Conservation (phyloP, 2,888 invertebrate species). For the Noctuana brunneofusca region DNA sequence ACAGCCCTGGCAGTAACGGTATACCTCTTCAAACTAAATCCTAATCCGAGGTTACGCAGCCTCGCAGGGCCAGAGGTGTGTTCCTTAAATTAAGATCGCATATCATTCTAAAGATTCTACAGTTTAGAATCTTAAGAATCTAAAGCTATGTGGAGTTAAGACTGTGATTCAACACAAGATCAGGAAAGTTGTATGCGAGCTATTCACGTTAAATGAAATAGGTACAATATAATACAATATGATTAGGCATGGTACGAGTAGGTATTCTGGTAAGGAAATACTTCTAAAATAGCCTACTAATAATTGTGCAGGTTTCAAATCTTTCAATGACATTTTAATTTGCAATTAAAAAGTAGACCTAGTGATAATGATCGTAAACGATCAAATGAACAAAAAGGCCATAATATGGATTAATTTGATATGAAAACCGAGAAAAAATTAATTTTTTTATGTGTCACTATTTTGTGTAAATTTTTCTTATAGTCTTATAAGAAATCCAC, state of each 20-base stretch:
- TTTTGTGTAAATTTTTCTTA: no score
- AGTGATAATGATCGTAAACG: no score
- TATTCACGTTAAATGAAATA: not conserved
- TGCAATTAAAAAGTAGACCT: no score
- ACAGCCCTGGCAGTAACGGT: slow-evolving; percentile 43
- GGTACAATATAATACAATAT: not conserved
- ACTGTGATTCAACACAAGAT: not conserved
- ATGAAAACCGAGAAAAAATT: not conserved
- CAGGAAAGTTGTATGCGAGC: not conserved
- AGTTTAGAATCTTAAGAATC: no score
- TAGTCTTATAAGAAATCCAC: no score
- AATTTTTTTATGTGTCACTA: no score
- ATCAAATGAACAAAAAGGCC: no score
- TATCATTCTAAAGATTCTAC: slow-evolving; percentile 22
- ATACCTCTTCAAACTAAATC: slow-evolving; percentile 54
- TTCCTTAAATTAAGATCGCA: slow-evolving; percentile 23
- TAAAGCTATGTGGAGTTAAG: slow-evolving; percentile 1
- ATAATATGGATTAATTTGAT: not conserved
- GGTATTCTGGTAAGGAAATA: not conserved
- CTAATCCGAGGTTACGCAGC: slow-evolving; percentile 41
- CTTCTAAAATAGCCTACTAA: no score
- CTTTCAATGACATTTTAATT: no score
- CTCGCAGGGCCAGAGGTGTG: slow-evolving; percentile 25
- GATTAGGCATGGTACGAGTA: not conserved
- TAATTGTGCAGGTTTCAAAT: no score